Evolutionary conservation across 2,113 vertebrate species (phyloP), one percentile per base, ranked within the genome.

Genomic region (Tursiops truncatus): DNA sequence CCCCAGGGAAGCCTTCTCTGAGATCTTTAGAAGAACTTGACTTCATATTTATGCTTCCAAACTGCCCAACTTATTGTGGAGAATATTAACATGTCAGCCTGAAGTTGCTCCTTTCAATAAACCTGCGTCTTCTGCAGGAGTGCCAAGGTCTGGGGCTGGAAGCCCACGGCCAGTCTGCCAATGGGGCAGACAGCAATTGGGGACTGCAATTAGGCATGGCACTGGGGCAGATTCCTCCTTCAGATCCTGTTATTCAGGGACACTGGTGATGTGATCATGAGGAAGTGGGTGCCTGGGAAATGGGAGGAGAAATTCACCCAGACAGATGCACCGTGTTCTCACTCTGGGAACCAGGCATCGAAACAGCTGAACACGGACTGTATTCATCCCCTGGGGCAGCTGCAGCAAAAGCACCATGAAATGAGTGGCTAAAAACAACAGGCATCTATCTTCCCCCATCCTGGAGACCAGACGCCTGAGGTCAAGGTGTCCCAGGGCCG

Each of bases 361-460:
- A 50, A 47, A 26, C 33, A 50, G 17, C 25, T 23, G 28, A 26
- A 4, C 15, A 20, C 1, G 20, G 3, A 9, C 4, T 60, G 38
- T 47, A 1, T 81, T 71, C 1, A 0, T 47, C 82, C 26, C 81
- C 14, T 28, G 73, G 21, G 3, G 28, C 38, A n/a, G 9, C 21
- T 4, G 0, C 21, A 4, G 62, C 38, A 13, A 58, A 21, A 21
- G 14, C 23, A 5, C 33, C 88, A 13, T 12, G 8, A 28, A 9
- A 33, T 20, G 26, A 18, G 28, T 1, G 6, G 36, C 17, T 67
- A 25, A 12, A 33, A 86, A n/a, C 14, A 80, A 47, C 6, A 38
- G 1, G 36, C 3, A 21, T 14, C 31, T 0, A 44, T 10, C 38
- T 5, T 28, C 3, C 8, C 6, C 6, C n/a, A 56, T 6, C 63